A percentile compares a stretch with the other conserved stretches of the same genome.
Evolutionary conservation across 2,888 invertebrate genomes (phyloP).

Genomic region (Euplagia quadripunctaria): DNA sequence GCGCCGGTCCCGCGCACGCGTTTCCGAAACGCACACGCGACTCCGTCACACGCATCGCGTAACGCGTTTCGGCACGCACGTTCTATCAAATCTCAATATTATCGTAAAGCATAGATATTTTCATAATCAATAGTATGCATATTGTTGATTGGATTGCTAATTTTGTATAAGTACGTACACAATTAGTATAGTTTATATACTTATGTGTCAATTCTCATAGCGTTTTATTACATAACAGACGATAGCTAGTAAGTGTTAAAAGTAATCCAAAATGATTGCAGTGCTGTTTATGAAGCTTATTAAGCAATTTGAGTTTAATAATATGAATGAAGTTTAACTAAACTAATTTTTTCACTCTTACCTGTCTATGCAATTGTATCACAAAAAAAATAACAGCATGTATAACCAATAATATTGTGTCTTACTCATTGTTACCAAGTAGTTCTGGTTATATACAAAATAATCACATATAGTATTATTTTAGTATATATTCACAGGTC

Average conservation of each 20-base stretch:
- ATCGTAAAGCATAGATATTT: constrained; percentile 81
- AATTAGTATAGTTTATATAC: constrained; percentile 88
- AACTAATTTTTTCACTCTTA: constrained; percentile 48
- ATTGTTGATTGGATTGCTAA: constrained; percentile 85
- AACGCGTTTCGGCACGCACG: constrained; percentile 50
- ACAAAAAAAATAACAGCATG: constrained; percentile 31
- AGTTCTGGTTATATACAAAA: constrained; percentile 43
- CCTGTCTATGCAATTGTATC: constrained; percentile 42
- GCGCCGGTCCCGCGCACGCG: constrained; percentile 32
- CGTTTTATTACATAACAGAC: constrained; percentile 86
- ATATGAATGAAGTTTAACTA: constrained; percentile 36
- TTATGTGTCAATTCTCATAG: constrained; percentile 88
- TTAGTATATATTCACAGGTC: constrained; percentile 35
- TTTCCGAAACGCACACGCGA: constrained; percentile 43
- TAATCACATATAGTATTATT: constrained; percentile 20
- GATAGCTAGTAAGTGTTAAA: constrained; percentile 87
- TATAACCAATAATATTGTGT: constrained; percentile 37
- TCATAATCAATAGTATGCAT: constrained; percentile 85
- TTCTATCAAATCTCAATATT: constrained; percentile 73
- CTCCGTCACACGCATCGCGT: constrained; percentile 27
- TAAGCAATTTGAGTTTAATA: constrained; percentile 60
- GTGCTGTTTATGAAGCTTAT: constrained; percentile 77
- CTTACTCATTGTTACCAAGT: constrained; percentile 30
- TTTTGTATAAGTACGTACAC: constrained; percentile 87
- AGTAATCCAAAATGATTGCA: constrained; percentile 76